These are phyloP conservation scores for Calcarius ornatus DNA, from an alignment of 2,113 vertebrate genomes.

Conservation along the genomic window DNA sequence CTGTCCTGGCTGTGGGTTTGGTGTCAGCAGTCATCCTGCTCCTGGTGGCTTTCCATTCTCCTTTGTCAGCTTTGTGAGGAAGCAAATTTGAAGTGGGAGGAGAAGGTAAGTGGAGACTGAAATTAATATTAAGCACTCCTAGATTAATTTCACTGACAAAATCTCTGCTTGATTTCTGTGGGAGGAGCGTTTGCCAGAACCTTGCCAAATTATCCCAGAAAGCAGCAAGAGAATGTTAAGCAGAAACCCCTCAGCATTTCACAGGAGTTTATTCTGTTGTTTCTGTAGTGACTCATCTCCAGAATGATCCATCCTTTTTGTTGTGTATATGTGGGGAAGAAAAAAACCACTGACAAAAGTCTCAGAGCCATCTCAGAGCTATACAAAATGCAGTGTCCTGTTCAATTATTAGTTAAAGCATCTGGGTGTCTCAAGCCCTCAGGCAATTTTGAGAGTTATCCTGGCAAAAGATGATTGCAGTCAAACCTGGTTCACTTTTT, in stretches of 20 bases:
- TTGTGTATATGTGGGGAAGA: rapidly evolving
- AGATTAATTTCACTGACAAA: constrained; percentile 26
- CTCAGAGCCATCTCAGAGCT: background rate
- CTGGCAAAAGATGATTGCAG: background rate
- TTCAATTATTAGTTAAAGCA: background rate
- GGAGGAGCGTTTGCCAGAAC: background rate
- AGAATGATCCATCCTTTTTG: background rate
- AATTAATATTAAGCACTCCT: background rate
- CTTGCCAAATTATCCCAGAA: background rate
- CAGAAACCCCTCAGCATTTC: background rate
- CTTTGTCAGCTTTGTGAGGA: background rate
- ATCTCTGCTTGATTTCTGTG: background rate
- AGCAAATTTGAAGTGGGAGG: background rate
- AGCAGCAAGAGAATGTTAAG: background rate
- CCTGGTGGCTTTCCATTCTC: background rate
- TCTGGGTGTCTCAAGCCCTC: background rate
- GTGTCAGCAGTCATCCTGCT: background rate
- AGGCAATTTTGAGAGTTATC: background rate
- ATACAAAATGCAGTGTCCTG: background rate
- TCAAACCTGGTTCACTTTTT: background rate
- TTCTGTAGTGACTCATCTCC: constrained; percentile 48
- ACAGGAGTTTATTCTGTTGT: constrained; percentile 32
- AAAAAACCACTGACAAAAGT: background rate
- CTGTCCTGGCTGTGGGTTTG: background rate
- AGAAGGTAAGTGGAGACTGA: background rate